Base-by-base conservation (phyloP, 2,797 vertebrate species). In the Rhynchonycteris naso region DNA sequence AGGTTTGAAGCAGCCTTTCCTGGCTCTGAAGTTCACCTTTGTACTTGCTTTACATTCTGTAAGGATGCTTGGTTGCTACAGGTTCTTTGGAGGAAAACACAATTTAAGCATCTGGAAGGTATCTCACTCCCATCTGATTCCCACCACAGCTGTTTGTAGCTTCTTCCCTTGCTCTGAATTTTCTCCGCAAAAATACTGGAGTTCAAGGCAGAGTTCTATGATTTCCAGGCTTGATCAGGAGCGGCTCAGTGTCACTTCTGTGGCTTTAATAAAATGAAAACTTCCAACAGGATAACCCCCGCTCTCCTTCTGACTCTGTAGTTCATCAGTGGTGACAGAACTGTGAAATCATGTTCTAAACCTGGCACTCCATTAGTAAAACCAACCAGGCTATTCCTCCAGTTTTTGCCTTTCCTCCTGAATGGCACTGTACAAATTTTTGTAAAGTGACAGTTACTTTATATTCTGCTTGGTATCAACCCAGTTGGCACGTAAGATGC, bases 281-380 rank as follows among this genome's bases (percentile, higher is more conserved):
- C 8, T 52, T 83, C 28, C 59, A 43, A 16, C 24, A 66, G 69
- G 83, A 28, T 79, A 21, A 68, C 58, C 33, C 88, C n/a, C 10
- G 4, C 38, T 24, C 80, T 52, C 14, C 18, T 85, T 87, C 14
- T 92, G 74, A 85, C 35, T 87, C 28, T 54, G 0, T 14, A 69
- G 63, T 75, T 92, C 82, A 68, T 84, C 69, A 84, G 54, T 95
- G 79, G 63, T 92, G 80, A 84, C 3, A 35, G 79, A 91, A 90
- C 28, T 80, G 56, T 88, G 66, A 96, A 91, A 92, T 95, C 74
- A 38, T 80, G 74, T 82, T 86, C 24, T 54, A 68, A 72, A 63
- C 50, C 63, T 91, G 58, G 68, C 43, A 66, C 15, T 9, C 18
- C 38, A 19, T 66, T 59, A n/a, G 47, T 47, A 75, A 7, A 76